Evolutionary conservation across 2,888 invertebrate species (phyloP).

Genomic region (Argyresthia goedartella): DNA sequence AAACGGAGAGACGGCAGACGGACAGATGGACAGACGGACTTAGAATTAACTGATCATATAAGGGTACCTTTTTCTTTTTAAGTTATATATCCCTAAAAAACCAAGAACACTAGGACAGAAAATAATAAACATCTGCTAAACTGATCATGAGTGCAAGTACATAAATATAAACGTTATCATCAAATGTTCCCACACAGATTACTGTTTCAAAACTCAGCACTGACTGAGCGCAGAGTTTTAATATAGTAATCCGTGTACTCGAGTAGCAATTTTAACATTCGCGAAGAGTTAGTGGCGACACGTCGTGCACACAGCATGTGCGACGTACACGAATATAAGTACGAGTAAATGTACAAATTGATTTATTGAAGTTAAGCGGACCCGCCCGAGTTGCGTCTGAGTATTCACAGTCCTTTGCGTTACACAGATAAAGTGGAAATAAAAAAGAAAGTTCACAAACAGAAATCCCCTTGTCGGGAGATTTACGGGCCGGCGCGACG

Average conservation of each 20-base stretch:
- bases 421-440: conserved; percentile 66
- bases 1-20: too few species aligned
- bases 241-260: too few species aligned
- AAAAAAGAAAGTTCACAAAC: conserved; percentile 69
- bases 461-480: conserved; percentile 67
- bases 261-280: conserved; percentile 32
- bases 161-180: neutral
- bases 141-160: too few species aligned
- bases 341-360: conserved; percentile 67
- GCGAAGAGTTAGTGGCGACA: conserved; percentile 44
- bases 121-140: too few species aligned
- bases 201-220: conserved; percentile 19
- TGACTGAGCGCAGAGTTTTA: too few species aligned
- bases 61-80: too few species aligned
- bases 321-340: conserved; percentile 34
- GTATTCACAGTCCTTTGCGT: conserved; percentile 60
- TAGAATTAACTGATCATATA: too few species aligned
- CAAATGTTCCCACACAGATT: conserved; percentile 8
- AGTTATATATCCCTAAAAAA: too few species aligned
- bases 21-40: too few species aligned
- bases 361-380: conserved; percentile 69
- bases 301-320: conserved; percentile 41
- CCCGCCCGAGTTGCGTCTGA: conserved; percentile 53
- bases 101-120: too few species aligned
- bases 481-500: conserved; percentile 58